Base-by-base conservation (phyloP, 2,113 vertebrate species). In the Caranx melampygus region DNA sequence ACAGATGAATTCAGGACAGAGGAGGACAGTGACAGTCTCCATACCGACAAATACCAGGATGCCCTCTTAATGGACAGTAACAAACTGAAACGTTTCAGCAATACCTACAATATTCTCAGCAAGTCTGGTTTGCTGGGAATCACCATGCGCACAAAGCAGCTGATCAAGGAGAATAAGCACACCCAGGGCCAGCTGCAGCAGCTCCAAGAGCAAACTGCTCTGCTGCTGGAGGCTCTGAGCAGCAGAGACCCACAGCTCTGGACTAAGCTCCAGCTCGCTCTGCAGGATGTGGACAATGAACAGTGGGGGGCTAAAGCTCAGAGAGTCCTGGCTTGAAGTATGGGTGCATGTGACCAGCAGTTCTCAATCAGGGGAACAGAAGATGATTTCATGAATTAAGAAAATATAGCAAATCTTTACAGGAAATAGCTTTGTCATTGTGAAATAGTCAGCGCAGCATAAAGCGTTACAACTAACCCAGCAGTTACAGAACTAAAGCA, bases 121-220 rank as follows among this genome's bases (percentile, higher is more conserved):
- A 94, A 92, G 49, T 99, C 96, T 0, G 96, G 97, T 0, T 79
- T 98, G 90, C 95, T 98, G 85, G 96, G 95, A 55, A 97, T 98
- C 89, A 97, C 97, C 26, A 89, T 98, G 91, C 97, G 97, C 86
- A 97, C 95, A n/a, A 97, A 97, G 94, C 97, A 97, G 87, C 86
- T 98, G 73, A 97, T 97, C 74, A 95, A 95, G 69, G 96, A 97
- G 84, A 99, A 98, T 88, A 96, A 96, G 58, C 95, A 94, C 73
- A 97, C 96, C 1, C 96, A 98, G 85, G 79, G 92, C 0, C 95
- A 97, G 85, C 93, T 99, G 75, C 95, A 96, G 86, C 94, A 92
- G 57, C 95, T 99, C 10, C 96, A 95, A 85, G 95, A 96, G 89
- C 97, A 98, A 81, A 97, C 96, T 0, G 92, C 92, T 47, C 94